Evolutionary conservation across 2,888 invertebrate species (phyloP).

Genomic region (Scaptomyza reducta): DNA sequence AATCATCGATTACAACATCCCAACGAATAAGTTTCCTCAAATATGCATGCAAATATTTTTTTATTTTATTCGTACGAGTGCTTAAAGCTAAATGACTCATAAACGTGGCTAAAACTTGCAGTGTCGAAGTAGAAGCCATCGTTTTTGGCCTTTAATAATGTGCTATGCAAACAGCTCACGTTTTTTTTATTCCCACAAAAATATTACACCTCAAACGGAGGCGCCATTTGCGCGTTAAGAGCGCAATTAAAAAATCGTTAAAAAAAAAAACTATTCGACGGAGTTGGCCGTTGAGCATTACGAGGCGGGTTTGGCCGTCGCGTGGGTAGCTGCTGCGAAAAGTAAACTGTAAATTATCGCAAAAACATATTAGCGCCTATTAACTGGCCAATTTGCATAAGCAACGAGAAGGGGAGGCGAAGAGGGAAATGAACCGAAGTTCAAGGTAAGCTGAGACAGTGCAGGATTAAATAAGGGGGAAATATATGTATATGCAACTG

Average conservation of each 20-base stretch:
- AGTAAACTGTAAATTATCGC: slow-evolving; percentile 63
- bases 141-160: slow-evolving; percentile 21
- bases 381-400: slow-evolving; percentile 65
- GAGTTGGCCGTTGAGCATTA: slow-evolving; percentile 19
- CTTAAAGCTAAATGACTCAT: too few relatives aligned
- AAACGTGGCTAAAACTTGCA: background rate
- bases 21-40: too few relatives aligned
- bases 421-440: slow-evolving; percentile 39
- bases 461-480: background rate
- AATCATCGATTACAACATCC: too few relatives aligned
- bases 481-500: slow-evolving; percentile 4
- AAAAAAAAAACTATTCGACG: slow-evolving; percentile 2
- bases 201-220: slow-evolving; percentile 40
- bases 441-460: slow-evolving; percentile 68
- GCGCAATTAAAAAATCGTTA: slow-evolving; percentile 59
- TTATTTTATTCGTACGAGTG: background rate
- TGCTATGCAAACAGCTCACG: slow-evolving; percentile 45
- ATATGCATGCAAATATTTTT: background rate
- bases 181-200: slow-evolving; percentile 22
- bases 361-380: slow-evolving; percentile 69
- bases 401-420: background rate
- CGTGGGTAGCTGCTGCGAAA: slow-evolving; percentile 61
- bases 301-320: slow-evolving; percentile 50
- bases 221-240: slow-evolving; percentile 45
- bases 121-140: background rate